Percentiles rank a stretch among this genome's conserved stretches.
phyloP scores from a whole-genome alignment of 2,113 vertebrate species.

The Prolemur simus region DNA sequence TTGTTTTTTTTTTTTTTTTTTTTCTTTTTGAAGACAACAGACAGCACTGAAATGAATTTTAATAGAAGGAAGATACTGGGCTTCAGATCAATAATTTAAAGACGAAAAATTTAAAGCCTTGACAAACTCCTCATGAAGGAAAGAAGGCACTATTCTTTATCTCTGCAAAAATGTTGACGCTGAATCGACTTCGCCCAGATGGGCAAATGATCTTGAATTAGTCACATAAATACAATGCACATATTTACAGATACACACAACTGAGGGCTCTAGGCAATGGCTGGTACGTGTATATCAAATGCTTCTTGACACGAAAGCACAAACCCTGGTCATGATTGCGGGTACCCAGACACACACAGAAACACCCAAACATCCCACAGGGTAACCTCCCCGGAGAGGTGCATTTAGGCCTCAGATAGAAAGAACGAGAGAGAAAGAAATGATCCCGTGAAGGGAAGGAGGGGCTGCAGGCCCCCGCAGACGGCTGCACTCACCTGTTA shows the following conservation, averaged over 20 bases:
- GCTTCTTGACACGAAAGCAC: conserved; percentile 54
- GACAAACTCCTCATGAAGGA: not conserved
- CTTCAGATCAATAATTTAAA: conserved; percentile 37
- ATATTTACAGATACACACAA: not conserved
- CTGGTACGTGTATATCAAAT: not conserved
- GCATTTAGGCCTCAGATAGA: not conserved
- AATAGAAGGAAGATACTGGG: not conserved
- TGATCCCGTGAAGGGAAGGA: conserved; percentile 63
- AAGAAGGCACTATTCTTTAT: not conserved
- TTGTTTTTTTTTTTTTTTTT: not conserved
- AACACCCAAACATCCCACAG: not conserved
- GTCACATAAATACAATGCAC: conserved; percentile 5
- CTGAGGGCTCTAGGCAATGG: not conserved
- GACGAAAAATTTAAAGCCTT: not conserved
- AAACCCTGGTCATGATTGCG: not conserved
- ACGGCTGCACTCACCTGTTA: conserved; percentile 90
- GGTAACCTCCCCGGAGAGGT: not conserved
- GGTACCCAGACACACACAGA: conserved; percentile 42
- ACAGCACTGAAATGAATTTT: not conserved
- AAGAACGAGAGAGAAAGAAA: not conserved
- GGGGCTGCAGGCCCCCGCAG: conserved; percentile 47
- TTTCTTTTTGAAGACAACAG: not conserved
- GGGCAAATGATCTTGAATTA: not conserved
- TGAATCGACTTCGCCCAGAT: not conserved
- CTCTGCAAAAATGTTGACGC: conserved; percentile 2